Conservation (phyloP, 2,797 vertebrate species). For the Amphiprion clarkii region DNA sequence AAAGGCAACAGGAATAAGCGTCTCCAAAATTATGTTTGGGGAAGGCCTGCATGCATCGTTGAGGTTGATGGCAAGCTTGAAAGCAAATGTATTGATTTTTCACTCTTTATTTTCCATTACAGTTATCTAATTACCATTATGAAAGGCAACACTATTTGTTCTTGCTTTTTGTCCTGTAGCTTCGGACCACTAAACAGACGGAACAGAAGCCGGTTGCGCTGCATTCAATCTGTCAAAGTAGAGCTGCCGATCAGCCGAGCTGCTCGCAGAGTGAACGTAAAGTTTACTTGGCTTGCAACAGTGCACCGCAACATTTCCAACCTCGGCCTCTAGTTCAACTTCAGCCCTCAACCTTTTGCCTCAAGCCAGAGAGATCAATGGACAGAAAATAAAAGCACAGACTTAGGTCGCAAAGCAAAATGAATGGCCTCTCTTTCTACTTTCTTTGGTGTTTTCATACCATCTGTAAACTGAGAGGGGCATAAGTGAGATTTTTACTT, state of each 20-base stretch:
- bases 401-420: slow-evolving; percentile 42
- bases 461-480: slow-evolving; percentile 58
- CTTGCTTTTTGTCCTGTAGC: slow-evolving; percentile 3
- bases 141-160: slow-evolving; percentile 3
- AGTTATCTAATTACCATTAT: slow-evolving; percentile 25
- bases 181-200: not conserved
- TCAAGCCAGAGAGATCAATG: slow-evolving; percentile 58
- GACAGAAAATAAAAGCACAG: slow-evolving; percentile 57
- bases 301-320: slow-evolving; percentile 2
- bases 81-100: slow-evolving; percentile 47
- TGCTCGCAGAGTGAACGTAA: not conserved
- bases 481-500: slow-evolving; percentile 45
- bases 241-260: slow-evolving; percentile 20
- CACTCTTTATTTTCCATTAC: slow-evolving; percentile 32
- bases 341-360: slow-evolving; percentile 49
- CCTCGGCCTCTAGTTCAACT: slow-evolving; percentile 36
- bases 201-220: not conserved
- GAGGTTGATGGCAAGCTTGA: slow-evolving; percentile 24
- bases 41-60: slow-evolving; percentile 17
- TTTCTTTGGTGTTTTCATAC: slow-evolving; percentile 41
- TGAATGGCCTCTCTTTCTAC: slow-evolving; percentile 26
- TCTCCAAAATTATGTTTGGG: slow-evolving; percentile 33
- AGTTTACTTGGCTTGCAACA: slow-evolving; percentile 25
- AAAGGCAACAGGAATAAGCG: slow-evolving; percentile 38
- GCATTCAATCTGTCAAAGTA: slow-evolving; percentile 22